Evolutionary conservation across 2,888 invertebrate species (phyloP).

Genomic region (Cantharis nigra): DNA sequence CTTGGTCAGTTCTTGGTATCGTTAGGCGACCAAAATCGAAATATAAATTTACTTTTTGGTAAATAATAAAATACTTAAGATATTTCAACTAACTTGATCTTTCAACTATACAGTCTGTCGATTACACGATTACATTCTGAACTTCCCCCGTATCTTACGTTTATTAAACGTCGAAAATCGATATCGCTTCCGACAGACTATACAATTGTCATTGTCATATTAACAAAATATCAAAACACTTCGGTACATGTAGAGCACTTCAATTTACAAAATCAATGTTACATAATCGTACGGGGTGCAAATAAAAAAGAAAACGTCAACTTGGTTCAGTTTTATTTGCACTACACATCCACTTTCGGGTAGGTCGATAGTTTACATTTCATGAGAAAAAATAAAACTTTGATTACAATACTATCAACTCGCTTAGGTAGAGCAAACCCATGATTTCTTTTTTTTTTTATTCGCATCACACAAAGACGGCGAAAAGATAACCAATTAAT

Average conservation of each 20-base stretch:
- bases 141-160: neutral
- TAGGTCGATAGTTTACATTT: neutral
- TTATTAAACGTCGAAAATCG: neutral
- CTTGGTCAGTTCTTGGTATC: conserved; percentile 27
- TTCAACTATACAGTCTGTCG: neutral
- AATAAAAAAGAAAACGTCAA: neutral
- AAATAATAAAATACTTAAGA: neutral
- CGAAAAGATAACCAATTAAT: neutral
- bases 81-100: neutral
- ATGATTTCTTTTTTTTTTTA: neutral
- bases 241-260: neutral
- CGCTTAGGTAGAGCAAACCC: neutral
- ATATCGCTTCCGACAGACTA: neutral
- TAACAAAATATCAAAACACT: neutral
- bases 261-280: neutral
- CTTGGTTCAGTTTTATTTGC: neutral
- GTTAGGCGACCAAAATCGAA: neutral
- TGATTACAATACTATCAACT: neutral
- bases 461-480: neutral
- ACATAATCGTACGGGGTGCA: neutral
- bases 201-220: neutral
- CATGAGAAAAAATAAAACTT: neutral
- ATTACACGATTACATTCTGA: neutral
- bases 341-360: neutral
- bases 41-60: neutral